Percentiles rank a stretch among this genome's conserved stretches.
These are phyloP conservation scores for Trichoplusia ni DNA, from an alignment of 1,140 invertebrate genomes.

Conservation along the genomic window DNA sequence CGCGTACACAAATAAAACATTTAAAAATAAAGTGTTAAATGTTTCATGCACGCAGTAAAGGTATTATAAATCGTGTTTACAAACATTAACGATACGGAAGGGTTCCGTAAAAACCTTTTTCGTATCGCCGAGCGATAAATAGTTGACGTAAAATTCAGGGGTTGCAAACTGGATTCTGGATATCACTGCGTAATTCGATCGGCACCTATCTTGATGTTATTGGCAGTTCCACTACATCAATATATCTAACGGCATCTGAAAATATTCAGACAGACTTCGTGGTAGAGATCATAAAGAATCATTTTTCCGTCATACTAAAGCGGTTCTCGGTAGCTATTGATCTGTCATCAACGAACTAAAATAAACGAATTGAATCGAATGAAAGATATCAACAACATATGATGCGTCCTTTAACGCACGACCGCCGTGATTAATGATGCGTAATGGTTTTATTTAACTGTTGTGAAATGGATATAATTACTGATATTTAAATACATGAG, in stretches of 20 bases:
- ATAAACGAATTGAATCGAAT: neutral
- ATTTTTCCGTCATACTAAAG: constrained; percentile 16
- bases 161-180: neutral
- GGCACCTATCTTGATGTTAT: neutral
- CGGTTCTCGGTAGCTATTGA: constrained; percentile 13
- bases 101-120: constrained; percentile 8
- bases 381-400: constrained; percentile 9
- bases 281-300: constrained; percentile 20
- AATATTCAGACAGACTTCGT: constrained; percentile 1
- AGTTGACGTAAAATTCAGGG: neutral
- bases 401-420: constrained; percentile 12
- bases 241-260: neutral
- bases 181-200: constrained; percentile 4
- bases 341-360: constrained; percentile 1
- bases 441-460: neutral
- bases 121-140: constrained; percentile 2
- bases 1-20: neutral
- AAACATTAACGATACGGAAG: constrained; percentile 4
- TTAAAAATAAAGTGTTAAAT: constrained; percentile 6
- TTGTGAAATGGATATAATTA: neutral
- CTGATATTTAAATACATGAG: neutral
- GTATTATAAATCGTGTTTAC: constrained; percentile 2
- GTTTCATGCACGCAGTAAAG: constrained; percentile 1
- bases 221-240: constrained; percentile 6
- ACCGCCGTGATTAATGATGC: constrained; percentile 11